Conservation (phyloP, 2,888 invertebrate genomes). For the Scaptomyza cyrtandrae region DNA sequence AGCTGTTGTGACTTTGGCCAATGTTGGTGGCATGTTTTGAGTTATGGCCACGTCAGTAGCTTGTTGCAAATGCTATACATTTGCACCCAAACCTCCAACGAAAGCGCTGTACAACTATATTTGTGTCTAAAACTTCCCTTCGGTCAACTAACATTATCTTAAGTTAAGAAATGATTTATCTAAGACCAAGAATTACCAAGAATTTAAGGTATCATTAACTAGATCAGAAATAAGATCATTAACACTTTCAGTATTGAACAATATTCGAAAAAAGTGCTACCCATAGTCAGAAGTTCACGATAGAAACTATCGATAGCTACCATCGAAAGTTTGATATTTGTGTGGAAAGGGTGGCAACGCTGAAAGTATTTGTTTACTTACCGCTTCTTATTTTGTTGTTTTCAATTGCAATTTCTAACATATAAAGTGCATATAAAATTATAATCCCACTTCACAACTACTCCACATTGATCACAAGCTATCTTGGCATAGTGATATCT, state of each 20-base stretch:
- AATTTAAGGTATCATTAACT: too few relatives aligned
- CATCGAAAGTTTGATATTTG: neutral
- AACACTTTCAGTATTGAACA: too few relatives aligned
- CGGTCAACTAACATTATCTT: too few relatives aligned
- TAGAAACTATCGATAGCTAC: neutral
- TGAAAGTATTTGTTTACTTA: neutral
- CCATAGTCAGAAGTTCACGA: neutral
- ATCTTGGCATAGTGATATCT: neutral
- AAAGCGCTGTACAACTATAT: neutral
- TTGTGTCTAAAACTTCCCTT: neutral
- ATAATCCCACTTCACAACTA: neutral
- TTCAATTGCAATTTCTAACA: neutral
- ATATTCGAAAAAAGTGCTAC: too few relatives aligned
- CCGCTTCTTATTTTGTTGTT: neutral
- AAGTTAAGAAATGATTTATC: neutral
- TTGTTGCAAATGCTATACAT: constrained; percentile 54
- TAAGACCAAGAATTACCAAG: too few relatives aligned
- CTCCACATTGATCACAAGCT: neutral
- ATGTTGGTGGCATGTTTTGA: constrained; percentile 76
- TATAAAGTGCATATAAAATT: neutral
- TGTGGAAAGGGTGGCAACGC: neutral
- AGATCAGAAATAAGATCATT: too few relatives aligned
- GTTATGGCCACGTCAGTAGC: constrained; percentile 66
- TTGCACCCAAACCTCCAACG: neutral
- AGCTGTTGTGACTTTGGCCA: constrained; percentile 32